A percentile compares a stretch with the other conserved stretches of the same genome.
These are phyloP conservation scores for Bubalus kerabau DNA, from an alignment of 2,113 vertebrate genomes.

Conservation along the genomic window DNA sequence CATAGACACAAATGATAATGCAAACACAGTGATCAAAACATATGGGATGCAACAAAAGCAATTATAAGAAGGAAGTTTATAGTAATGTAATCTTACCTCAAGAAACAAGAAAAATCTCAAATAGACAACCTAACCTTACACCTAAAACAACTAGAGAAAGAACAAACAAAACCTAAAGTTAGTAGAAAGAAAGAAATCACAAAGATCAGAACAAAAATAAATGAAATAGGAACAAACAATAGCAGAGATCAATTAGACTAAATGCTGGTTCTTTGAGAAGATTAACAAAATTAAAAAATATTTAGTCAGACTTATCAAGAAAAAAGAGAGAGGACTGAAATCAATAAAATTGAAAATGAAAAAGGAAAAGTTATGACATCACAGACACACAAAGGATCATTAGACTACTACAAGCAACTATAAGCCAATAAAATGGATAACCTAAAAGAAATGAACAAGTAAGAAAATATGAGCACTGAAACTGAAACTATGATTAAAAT, in stretches of 20 bases:
- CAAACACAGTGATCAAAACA: background rate
- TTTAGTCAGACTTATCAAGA: background rate
- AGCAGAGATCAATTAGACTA: background rate
- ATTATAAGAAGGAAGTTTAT: background rate
- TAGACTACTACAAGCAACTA: background rate
- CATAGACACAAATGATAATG: background rate
- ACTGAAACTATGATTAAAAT: background rate
- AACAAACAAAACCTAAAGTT: background rate
- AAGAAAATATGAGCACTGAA: background rate
- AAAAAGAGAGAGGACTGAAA: background rate
- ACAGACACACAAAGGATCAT: background rate
- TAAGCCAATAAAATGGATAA: background rate
- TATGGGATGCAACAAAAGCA: background rate
- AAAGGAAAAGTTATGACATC: background rate
- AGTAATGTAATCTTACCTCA: background rate
- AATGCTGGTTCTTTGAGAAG: background rate
- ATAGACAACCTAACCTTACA: background rate
- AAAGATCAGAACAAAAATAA: background rate
- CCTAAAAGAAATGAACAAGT: background rate
- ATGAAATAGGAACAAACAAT: background rate
- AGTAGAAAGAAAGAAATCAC: background rate
- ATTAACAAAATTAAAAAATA: background rate
- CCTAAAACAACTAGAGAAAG: background rate
- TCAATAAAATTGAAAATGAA: background rate
- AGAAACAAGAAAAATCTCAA: background rate